Evolutionary conservation across 2,113 vertebrate species (phyloP).

Genomic region (Rhineura floridana): DNA sequence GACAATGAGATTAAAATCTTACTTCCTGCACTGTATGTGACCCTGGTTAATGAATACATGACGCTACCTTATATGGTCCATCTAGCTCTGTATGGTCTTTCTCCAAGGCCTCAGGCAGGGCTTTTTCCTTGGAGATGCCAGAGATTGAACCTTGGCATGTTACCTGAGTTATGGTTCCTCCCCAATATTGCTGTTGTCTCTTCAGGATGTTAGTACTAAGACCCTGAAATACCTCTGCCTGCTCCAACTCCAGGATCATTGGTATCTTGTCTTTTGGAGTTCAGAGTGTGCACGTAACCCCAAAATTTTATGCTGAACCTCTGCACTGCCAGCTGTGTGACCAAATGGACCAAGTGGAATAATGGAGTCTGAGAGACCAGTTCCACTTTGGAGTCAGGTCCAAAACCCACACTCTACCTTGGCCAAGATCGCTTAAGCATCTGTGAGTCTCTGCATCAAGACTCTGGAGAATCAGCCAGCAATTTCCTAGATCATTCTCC

Average conservation of each 20-base stretch:
- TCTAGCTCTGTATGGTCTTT: too few species aligned
- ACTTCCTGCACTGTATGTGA: background rate
- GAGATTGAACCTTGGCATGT: too few species aligned
- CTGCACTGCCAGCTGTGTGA: background rate
- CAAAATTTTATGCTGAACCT: background rate
- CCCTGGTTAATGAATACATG: background rate
- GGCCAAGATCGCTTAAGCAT: background rate
- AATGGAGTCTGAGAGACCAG: background rate
- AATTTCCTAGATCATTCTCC: background rate
- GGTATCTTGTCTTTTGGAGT: background rate
- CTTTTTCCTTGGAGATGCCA: too few species aligned
- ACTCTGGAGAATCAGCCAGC: background rate
- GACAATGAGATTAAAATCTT: background rate
- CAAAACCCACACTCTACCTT: background rate
- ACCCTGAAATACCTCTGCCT: background rate
- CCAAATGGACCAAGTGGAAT: too few species aligned
- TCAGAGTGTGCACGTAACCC: background rate
- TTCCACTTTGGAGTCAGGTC: background rate
- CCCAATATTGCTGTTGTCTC: background rate
- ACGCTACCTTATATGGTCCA: background rate
- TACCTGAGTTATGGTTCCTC: too few species aligned
- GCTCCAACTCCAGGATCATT: background rate
- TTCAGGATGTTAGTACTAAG: background rate
- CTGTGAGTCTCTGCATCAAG: background rate
- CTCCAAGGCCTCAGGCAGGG: too few species aligned